Evolutionary conservation across 2,113 vertebrate genomes (phyloP).

Genomic region (Diadophis punctatus): DNA sequence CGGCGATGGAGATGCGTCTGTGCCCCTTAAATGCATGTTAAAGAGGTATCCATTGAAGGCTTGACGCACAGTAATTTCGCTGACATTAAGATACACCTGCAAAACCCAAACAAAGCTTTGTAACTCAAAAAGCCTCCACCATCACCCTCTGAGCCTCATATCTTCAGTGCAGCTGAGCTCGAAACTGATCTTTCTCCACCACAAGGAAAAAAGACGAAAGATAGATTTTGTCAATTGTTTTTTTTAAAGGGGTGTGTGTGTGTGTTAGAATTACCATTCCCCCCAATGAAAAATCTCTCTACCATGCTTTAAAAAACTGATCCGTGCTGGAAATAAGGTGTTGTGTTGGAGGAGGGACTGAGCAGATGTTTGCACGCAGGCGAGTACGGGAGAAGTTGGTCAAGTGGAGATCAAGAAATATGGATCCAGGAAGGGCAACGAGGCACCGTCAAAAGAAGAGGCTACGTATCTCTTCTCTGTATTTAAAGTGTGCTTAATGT

Average conservation of each 20-base stretch:
- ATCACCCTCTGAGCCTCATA: slow-evolving; percentile 15
- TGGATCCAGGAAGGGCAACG: slow-evolving; percentile 65
- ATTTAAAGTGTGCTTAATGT: slow-evolving; percentile 75
- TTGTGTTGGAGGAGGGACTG: slow-evolving; percentile 15
- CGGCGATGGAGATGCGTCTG: slow-evolving; percentile 78
- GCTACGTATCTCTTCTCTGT: slow-evolving; percentile 67
- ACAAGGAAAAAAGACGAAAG: slow-evolving; percentile 3
- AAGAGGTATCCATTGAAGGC: slow-evolving; percentile 58
- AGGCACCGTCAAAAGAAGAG: slow-evolving; percentile 62
- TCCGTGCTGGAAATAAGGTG: slow-evolving; percentile 23
- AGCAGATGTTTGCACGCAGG: slow-evolving; percentile 23
- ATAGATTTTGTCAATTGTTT: slow-evolving; percentile 6
- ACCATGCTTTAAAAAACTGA: slow-evolving; percentile 21
- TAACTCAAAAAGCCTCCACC: slow-evolving; percentile 47
- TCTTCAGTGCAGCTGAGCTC: background rate
- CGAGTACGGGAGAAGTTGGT: slow-evolving; percentile 14
- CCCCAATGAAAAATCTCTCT: slow-evolving; percentile 2
- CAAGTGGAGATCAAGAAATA: slow-evolving; percentile 47
- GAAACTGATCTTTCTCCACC: slow-evolving; percentile 14
- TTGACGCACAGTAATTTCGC: slow-evolving; percentile 50
- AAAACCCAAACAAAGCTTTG: slow-evolving; percentile 64
- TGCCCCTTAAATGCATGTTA: slow-evolving; percentile 65
- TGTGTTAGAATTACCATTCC: background rate
- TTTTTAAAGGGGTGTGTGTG: background rate
- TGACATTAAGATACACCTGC: slow-evolving; percentile 53